Evolutionary conservation across 2,797 vertebrate genomes (phyloP).

Genomic region (Lates japonicus): DNA sequence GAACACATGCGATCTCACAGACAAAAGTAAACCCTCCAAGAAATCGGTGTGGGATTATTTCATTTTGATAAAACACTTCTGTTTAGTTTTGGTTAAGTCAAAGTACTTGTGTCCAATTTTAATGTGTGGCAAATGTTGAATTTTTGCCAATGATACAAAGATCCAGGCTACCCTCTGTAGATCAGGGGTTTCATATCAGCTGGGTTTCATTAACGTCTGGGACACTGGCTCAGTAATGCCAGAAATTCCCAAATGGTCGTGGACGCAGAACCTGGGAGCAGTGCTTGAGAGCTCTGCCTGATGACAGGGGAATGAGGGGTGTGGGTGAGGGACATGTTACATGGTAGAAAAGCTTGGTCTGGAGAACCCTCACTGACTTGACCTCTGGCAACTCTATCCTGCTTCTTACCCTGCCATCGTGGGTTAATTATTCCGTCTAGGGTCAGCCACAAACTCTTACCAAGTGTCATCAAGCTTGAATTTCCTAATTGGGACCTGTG

Average conservation of each 20-base stretch:
- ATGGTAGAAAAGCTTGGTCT: background rate
- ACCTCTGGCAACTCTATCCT: slow-evolving; percentile 40
- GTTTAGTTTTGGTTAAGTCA: slow-evolving; percentile 5
- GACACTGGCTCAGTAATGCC: slow-evolving; percentile 52
- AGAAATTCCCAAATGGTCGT: slow-evolving; percentile 49
- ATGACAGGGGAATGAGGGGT: background rate
- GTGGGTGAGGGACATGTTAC: background rate
- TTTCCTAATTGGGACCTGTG: slow-evolving; percentile 26
- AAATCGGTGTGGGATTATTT: background rate
- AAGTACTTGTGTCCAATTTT: background rate
- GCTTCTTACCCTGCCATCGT: slow-evolving; percentile 2
- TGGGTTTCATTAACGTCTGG: slow-evolving; percentile 44
- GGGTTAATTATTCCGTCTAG: slow-evolving; percentile 22
- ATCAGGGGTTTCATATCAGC: slow-evolving; percentile 29
- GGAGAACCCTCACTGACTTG: slow-evolving; percentile 13
- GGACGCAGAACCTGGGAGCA: slow-evolving; percentile 39
- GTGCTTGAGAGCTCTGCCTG: slow-evolving; percentile 21
- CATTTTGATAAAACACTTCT: background rate
- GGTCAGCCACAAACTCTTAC: slow-evolving; percentile 29
- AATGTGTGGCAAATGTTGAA: background rate
- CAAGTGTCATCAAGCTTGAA: slow-evolving; percentile 36
- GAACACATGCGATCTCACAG: slow-evolving; percentile 26
- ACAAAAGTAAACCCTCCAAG: slow-evolving; percentile 1
- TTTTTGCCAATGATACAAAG: background rate
- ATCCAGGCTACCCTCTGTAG: background rate